phyloP scores from a whole-genome alignment of 2,113 vertebrate species.

The Oryzias celebensis region DNA sequence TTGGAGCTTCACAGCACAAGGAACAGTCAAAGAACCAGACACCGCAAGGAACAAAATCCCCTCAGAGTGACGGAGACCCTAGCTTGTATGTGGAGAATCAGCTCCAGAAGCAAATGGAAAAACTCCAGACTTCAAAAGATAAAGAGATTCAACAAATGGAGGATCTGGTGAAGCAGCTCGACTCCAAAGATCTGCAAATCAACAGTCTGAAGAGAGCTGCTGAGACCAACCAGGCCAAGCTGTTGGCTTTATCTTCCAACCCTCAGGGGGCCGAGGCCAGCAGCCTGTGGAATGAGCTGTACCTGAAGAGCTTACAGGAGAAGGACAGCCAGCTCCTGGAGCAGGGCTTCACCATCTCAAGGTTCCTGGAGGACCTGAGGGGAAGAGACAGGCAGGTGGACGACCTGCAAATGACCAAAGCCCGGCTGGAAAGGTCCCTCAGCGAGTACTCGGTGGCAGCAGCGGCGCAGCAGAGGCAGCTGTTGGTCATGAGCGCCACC shows the following conservation, averaged over 20 bases:
- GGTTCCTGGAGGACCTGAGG: constrained; percentile 77
- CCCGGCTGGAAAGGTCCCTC: constrained; percentile 70
- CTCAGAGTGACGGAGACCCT: constrained; percentile 57
- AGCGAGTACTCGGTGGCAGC: constrained; percentile 75
- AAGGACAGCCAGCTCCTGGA: constrained; percentile 83
- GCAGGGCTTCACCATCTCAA: constrained; percentile 70
- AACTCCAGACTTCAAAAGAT: constrained; percentile 69
- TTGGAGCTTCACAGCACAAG: constrained; percentile 63
- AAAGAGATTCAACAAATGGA: constrained; percentile 42
- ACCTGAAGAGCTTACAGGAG: constrained; percentile 77
- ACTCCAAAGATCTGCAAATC: constrained; percentile 68
- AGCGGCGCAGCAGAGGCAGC: constrained; percentile 72
- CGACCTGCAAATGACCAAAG: constrained; percentile 70
- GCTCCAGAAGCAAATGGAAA: constrained; percentile 64
- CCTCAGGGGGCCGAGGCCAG: constrained; percentile 72
- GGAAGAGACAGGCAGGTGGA: constrained; percentile 69
- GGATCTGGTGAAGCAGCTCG: constrained; percentile 67
- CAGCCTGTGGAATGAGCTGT: constrained; percentile 76
- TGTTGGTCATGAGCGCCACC: constrained; percentile 76
- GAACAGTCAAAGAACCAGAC: constrained; percentile 50
- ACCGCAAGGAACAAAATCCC: constrained; percentile 38
- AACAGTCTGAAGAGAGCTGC: constrained; percentile 74
- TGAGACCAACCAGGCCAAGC: constrained; percentile 70
- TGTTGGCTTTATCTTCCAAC: constrained; percentile 75
- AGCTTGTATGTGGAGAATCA: constrained; percentile 65